phyloP scores from a whole-genome alignment of 2,113 vertebrate species.

The Thamnaconus septentrionalis region DNA sequence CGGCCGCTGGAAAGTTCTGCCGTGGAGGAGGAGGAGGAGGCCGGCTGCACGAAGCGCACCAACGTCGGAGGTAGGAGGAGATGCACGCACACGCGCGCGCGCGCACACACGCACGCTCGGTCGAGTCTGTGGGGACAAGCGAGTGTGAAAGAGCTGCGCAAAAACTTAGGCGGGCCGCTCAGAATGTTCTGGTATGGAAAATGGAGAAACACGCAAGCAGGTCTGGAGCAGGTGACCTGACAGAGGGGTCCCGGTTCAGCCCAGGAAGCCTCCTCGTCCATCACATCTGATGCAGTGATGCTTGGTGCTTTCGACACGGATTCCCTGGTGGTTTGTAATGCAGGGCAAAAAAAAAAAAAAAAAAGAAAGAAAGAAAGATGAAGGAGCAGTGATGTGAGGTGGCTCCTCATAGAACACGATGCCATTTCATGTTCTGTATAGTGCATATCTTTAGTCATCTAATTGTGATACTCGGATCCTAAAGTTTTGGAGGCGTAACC shows the following conservation, averaged over 20 bases:
- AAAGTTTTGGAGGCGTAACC: neutral
- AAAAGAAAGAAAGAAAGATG: neutral
- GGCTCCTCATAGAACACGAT: neutral
- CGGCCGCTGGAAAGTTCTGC: constrained; percentile 84
- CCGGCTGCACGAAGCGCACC: constrained; percentile 85
- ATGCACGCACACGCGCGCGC: too few species aligned
- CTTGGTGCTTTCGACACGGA: constrained; percentile 3
- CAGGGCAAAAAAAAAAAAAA: neutral
- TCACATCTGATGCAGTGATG: constrained; percentile 45
- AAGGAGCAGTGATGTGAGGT: neutral
- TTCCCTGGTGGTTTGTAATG: neutral
- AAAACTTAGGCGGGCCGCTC: too few species aligned
- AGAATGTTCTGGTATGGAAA: too few species aligned
- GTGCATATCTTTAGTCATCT: constrained; percentile 1
- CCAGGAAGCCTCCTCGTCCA: constrained; percentile 43
- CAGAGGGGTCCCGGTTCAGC: constrained; percentile 13
- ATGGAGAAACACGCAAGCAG: neutral
- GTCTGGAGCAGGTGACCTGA: constrained; percentile 18
- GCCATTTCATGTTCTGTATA: neutral
- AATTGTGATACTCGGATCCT: neutral
- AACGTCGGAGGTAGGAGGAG: constrained; percentile 83
- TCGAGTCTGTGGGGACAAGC: too few species aligned
- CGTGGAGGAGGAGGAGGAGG: constrained; percentile 82
- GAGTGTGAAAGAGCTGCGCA: too few species aligned
- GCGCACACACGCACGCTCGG: too few species aligned